Evolutionary conservation across 2,888 invertebrate genomes (phyloP).

Genomic region (Scaeva pyrastri): DNA sequence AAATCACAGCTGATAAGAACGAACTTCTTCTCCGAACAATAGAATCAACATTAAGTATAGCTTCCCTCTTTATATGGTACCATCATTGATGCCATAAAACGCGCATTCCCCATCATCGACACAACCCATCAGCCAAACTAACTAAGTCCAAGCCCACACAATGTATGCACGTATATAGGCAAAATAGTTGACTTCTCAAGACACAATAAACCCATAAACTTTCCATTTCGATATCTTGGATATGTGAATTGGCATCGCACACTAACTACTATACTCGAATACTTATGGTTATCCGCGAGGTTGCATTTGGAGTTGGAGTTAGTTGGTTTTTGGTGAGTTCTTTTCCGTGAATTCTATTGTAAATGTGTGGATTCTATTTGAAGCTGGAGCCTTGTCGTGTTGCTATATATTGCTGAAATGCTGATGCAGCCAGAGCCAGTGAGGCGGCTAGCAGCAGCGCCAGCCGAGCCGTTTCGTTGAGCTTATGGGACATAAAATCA

Average conservation of each 20-base stretch:
- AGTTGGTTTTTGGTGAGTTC: neutral
- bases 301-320: neutral
- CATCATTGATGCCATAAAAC: constrained; percentile 11
- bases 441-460: too few relatives aligned
- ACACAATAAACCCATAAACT: constrained; percentile 76
- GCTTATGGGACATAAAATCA: constrained; percentile 72
- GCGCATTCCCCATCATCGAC: constrained; percentile 16
- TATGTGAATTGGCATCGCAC: constrained; percentile 30
- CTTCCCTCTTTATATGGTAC: constrained; percentile 29
- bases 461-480: constrained; percentile 18
- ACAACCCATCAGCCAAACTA: constrained; percentile 2
- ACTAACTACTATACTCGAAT: constrained; percentile 3
- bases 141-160: constrained; percentile 25
- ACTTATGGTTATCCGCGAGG: neutral
- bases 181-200: constrained; percentile 42
- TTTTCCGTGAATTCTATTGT: constrained; percentile 18
- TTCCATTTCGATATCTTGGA: constrained; percentile 71
- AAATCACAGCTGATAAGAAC: constrained; percentile 67
- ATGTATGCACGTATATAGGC: neutral
- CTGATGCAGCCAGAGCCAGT: neutral
- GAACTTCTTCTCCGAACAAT: constrained; percentile 42
- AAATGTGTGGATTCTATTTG: neutral
- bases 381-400: constrained; percentile 18
- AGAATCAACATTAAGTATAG: neutral
- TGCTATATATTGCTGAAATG: constrained; percentile 28